Percentiles rank a stretch among this genome's conserved stretches.
Evolutionary conservation across 2,113 vertebrate genomes (phyloP).

Genomic region (Rhea pennata): DNA sequence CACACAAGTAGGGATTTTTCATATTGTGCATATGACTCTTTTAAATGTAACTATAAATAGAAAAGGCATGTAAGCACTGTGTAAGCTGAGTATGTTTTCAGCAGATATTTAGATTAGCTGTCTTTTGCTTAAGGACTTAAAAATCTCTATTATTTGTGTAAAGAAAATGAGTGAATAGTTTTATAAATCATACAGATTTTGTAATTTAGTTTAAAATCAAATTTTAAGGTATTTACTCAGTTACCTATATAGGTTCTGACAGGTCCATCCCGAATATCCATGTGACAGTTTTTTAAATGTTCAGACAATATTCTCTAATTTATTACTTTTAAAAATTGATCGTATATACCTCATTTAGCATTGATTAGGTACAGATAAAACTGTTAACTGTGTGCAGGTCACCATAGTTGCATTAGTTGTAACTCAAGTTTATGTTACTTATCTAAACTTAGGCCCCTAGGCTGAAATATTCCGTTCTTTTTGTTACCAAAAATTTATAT

Average conservation of each 20-base stretch:
- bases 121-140: neutral
- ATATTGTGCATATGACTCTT: neutral
- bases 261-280: neutral
- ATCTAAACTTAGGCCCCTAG: neutral
- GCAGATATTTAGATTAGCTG: neutral
- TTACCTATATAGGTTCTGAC: neutral
- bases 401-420: neutral
- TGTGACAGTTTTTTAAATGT: neutral
- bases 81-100: neutral
- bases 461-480: neutral
- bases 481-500: neutral
- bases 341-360: neutral
- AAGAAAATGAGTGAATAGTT: neutral
- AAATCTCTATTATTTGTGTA: neutral
- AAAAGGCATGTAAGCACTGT: neutral
- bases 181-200: neutral
- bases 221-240: neutral
- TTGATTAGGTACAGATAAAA: neutral
- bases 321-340: neutral
- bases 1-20: conserved; percentile 59
- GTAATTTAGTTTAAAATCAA: neutral
- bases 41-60: conserved; percentile 28
- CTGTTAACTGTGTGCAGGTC: neutral
- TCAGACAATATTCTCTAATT: neutral
- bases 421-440: neutral